Percentiles rank a stretch among this genome's conserved stretches.
Conservation (phyloP, 2,113 vertebrate species). For the Mesitornis unicolor region DNA sequence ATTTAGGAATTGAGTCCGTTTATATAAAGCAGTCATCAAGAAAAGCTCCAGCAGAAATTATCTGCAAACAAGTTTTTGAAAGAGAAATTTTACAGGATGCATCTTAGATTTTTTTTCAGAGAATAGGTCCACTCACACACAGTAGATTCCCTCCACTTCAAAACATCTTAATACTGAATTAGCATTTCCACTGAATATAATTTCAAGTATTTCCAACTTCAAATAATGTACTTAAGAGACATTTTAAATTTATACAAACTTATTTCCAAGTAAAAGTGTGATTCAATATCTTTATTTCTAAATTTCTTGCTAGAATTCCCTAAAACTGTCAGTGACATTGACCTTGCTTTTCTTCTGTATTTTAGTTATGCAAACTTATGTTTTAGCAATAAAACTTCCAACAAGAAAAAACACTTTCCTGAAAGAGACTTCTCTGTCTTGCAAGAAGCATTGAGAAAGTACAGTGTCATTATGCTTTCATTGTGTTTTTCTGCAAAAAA, state of each 20-base stretch:
- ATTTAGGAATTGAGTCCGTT: constrained; percentile 5
- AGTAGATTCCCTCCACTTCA: not conserved
- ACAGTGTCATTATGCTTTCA: not conserved
- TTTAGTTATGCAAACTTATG: not conserved
- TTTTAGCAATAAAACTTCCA: not conserved
- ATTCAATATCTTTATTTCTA: not conserved
- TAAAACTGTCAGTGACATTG: not conserved
- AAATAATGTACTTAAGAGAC: not conserved
- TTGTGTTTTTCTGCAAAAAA: not conserved
- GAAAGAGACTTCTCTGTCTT: not conserved
- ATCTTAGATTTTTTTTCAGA: not conserved
- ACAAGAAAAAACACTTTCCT: not conserved
- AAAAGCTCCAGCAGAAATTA: not conserved
- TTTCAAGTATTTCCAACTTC: not conserved
- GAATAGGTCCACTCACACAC: not conserved
- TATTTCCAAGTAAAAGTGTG: not conserved
- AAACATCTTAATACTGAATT: not conserved
- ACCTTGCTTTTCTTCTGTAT: not conserved
- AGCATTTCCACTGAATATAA: not conserved
- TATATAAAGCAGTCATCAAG: not conserved
- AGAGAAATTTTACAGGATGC: not conserved
- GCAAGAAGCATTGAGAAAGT: not conserved
- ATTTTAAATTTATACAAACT: not conserved
- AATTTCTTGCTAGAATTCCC: not conserved
- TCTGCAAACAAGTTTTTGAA: not conserved